A percentile compares a stretch with the other conserved stretches of the same genome.
Evolutionary conservation across 2,113 vertebrate species (phyloP).

Genomic region (Calidris pugnax): DNA sequence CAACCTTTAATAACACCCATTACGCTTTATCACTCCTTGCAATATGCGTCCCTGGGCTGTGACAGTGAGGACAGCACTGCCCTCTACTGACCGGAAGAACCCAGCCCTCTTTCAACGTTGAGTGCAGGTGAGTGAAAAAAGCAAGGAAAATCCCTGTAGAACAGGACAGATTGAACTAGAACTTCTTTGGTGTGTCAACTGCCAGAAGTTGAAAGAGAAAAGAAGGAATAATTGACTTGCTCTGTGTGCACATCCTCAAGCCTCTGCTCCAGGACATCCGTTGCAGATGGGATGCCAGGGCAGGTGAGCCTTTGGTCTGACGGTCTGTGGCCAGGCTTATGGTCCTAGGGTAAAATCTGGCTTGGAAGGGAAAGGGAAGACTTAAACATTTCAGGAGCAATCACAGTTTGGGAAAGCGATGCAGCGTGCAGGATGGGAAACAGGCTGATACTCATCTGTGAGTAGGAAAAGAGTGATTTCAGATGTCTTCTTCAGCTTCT

Average conservation of each 20-base stretch:
- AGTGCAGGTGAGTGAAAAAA: background rate
- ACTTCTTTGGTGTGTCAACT: background rate
- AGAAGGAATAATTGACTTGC: background rate
- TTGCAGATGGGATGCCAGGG: background rate
- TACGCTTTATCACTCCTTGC: background rate
- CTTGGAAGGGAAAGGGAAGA: background rate
- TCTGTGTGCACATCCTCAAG: background rate
- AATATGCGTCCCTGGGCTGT: background rate
- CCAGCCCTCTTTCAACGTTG: background rate
- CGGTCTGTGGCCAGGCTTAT: background rate
- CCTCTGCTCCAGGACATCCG: background rate
- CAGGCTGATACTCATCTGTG: background rate
- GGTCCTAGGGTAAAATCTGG: background rate
- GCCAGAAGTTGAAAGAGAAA: background rate
- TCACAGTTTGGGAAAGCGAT: background rate
- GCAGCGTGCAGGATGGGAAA: background rate
- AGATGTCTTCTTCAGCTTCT: background rate
- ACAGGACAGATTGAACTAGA: background rate
- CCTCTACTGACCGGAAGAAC: constrained; percentile 28
- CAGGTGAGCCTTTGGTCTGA: background rate
- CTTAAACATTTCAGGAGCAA: background rate
- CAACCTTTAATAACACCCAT: background rate
- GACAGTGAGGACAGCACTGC: constrained; percentile 2
- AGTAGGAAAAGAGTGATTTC: background rate
- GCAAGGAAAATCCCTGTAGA: background rate